Percentiles rank a stretch among this genome's conserved stretches.
phyloP scores from a whole-genome alignment of 2,113 vertebrate genomes.

The Lophochroa leadbeateri region DNA sequence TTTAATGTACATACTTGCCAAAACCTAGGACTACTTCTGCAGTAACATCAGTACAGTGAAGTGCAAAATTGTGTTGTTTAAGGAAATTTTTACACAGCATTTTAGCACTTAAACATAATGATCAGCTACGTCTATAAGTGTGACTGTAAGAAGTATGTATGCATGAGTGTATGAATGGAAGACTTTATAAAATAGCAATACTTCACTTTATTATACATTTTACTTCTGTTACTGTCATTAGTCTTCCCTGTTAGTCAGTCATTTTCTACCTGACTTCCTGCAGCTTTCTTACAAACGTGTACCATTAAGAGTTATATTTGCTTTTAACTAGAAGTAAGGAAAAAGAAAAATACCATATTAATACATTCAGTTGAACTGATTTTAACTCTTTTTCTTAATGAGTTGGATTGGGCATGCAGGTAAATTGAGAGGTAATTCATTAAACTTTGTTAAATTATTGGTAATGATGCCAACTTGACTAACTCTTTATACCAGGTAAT shows the following conservation, averaged over 20 bases:
- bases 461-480: not conserved
- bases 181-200: not conserved
- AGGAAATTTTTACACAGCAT: not conserved
- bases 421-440: not conserved
- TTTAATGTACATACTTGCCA: not conserved
- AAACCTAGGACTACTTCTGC: not conserved
- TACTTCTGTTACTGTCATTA: not conserved
- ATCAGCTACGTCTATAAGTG: not conserved
- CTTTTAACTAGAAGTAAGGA: not conserved
- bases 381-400: not conserved
- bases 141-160: not conserved
- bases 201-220: not conserved
- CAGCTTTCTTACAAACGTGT: not conserved
- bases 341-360: not conserved
- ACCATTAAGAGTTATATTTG: not conserved
- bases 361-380: not conserved
- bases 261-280: not conserved
- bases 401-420: not conserved
- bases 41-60: not conserved
- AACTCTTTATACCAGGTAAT: not conserved
- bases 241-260: not conserved
- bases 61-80: fast-evolving
- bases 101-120: not conserved
- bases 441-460: not conserved
- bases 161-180: not conserved